A percentile compares a stretch with the other conserved stretches of the same genome.
Evolutionary conservation across 1,140 invertebrate species (phyloP).

Genomic region (Zophobas morio): DNA sequence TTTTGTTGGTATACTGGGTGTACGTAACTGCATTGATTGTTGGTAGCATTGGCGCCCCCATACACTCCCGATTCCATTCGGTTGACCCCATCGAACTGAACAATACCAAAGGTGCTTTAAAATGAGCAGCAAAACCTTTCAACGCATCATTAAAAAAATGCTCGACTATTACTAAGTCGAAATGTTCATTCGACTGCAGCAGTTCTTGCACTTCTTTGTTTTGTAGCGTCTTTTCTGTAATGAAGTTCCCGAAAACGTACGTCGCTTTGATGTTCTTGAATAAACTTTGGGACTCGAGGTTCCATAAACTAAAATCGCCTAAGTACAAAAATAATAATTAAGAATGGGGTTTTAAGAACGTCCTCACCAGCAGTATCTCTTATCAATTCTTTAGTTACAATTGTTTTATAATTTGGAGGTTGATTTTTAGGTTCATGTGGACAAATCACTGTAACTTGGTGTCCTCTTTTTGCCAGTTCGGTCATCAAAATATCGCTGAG

Average conservation of each 20-base stretch:
- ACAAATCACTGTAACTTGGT: slow-evolving; percentile 73
- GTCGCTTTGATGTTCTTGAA: background rate
- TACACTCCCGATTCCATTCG: slow-evolving; percentile 56
- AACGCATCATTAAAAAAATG: slow-evolving; percentile 68
- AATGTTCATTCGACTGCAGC: slow-evolving; percentile 64
- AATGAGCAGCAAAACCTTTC: slow-evolving; percentile 65
- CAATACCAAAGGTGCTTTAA: slow-evolving; percentile 67
- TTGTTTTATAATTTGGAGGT: slow-evolving; percentile 68
- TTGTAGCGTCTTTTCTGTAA: slow-evolving; percentile 54
- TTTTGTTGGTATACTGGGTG: slow-evolving; percentile 61
- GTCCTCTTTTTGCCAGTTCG: slow-evolving; percentile 71
- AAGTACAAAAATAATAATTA: background rate
- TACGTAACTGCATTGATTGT: slow-evolving; percentile 66
- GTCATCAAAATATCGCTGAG: slow-evolving; percentile 71
- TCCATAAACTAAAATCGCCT: slow-evolving; percentile 2
- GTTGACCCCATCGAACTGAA: slow-evolving; percentile 64
- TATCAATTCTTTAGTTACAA: background rate
- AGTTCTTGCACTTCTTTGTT: slow-evolving; percentile 51
- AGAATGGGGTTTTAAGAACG: background rate
- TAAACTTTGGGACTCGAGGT: background rate
- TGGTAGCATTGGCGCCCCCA: slow-evolving; percentile 64
- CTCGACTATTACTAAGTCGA: slow-evolving; percentile 68
- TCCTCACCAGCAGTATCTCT: background rate
- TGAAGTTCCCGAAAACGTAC: slow-evolving; percentile 28
- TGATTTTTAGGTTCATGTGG: slow-evolving; percentile 69